Percentiles rank a stretch among this genome's conserved stretches.
These are phyloP conservation scores for Neolamprologus modestus DNA, from an alignment of 2,113 vertebrate species.

Conservation along the genomic window DNA sequence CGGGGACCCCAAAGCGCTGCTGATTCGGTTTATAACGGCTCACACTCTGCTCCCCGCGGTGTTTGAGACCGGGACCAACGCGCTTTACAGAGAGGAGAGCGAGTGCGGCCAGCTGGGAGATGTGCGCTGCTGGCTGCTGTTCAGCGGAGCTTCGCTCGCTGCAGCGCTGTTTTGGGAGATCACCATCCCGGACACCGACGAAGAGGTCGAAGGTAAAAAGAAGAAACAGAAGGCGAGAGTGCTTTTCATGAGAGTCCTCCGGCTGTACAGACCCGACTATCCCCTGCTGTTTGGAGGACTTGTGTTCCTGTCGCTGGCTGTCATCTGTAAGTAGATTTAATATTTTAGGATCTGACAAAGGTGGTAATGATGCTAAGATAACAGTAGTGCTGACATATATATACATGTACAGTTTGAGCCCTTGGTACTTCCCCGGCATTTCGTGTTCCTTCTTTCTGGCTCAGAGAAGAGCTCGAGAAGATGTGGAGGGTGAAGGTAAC, in stretches of 20 bases:
- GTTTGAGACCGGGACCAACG: constrained; percentile 39
- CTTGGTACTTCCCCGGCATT: no score
- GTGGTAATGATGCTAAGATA: not conserved
- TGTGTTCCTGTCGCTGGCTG: constrained; percentile 65
- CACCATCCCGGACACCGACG: constrained; percentile 34
- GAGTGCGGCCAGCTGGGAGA: not conserved
- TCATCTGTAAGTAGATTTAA: constrained; percentile 62
- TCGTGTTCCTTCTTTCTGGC: no score
- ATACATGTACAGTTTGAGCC: no score
- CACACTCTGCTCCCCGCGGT: constrained; percentile 53
- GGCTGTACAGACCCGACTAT: constrained; percentile 19
- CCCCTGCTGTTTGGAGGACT: constrained; percentile 37
- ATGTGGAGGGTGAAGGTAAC: no score
- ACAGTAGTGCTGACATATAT: no score
- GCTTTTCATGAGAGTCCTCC: constrained; percentile 62
- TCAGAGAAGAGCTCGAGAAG: no score
- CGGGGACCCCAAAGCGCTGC: not conserved
- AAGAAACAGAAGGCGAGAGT: constrained; percentile 29
- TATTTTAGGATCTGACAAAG: no score
- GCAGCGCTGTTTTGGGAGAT: constrained; percentile 69
- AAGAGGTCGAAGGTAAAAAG: not conserved
- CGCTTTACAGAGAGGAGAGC: not conserved
- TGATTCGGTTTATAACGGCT: not conserved
- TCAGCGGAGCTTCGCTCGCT: constrained; percentile 34
- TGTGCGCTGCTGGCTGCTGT: constrained; percentile 26